Evolutionary conservation across 1,140 invertebrate species (phyloP).

Genomic region (Trichonephila clavata): DNA sequence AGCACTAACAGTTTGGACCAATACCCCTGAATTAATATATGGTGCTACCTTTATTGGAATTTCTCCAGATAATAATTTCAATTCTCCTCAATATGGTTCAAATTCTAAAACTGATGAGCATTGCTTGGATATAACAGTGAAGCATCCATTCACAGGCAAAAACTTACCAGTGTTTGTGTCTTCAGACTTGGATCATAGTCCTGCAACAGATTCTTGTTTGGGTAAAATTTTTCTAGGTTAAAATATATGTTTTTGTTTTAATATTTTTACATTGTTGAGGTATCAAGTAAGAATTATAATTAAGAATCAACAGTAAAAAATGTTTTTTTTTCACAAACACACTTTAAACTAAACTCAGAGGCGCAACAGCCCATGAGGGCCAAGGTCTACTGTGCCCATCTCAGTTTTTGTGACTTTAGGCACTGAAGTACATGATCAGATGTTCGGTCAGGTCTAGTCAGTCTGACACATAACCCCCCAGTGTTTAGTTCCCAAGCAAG

Average conservation of each 20-base stretch:
- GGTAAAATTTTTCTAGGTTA: conserved; percentile 81
- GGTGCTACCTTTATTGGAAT: conserved; percentile 84
- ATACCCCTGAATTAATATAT: conserved; percentile 87
- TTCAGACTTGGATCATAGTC: conserved; percentile 82
- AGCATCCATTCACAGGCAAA: conserved; percentile 89
- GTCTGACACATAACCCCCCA: no score
- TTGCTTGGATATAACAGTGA: conserved; percentile 82
- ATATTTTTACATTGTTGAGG: background rate
- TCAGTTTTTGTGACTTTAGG: no score
- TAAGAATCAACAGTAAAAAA: background rate
- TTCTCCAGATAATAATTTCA: conserved; percentile 80
- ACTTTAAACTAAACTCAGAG: no score
- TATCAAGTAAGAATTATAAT: background rate
- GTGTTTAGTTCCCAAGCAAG: no score
- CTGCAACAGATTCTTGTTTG: conserved; percentile 86
- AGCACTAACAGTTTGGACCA: conserved; percentile 87
- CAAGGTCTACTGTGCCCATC: no score
- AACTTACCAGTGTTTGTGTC: conserved; percentile 88
- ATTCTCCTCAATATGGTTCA: conserved; percentile 62
- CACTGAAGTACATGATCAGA: no score
- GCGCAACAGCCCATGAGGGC: no score
- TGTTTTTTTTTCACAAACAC: no score
- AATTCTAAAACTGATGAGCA: conserved; percentile 52
- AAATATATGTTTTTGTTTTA: background rate
- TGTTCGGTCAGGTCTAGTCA: no score